These are phyloP conservation scores for Eulemur mongoz DNA, from an alignment of 2,797 vertebrate species.

Conservation along the genomic window DNA sequence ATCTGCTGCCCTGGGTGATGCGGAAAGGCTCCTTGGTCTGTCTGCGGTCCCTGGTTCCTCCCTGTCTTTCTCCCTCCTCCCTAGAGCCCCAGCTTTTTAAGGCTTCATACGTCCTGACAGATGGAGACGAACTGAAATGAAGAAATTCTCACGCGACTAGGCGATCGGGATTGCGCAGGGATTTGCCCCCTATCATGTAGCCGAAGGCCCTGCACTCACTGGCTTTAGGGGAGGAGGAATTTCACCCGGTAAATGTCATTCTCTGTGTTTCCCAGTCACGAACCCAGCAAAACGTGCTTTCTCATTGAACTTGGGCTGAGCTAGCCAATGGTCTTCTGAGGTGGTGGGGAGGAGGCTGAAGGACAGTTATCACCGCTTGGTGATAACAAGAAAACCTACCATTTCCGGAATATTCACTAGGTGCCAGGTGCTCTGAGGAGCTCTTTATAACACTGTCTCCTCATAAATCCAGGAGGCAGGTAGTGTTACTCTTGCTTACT, in stretches of 20 bases:
- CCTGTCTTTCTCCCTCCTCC: not conserved
- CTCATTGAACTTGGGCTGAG: not conserved
- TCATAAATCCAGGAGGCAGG: not conserved
- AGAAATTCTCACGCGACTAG: not conserved
- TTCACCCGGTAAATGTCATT: not conserved
- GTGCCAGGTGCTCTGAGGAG: not conserved
- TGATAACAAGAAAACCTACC: not conserved
- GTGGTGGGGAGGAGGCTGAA: not conserved
- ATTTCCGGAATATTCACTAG: not conserved
- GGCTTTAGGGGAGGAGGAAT: not conserved
- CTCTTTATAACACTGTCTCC: not conserved
- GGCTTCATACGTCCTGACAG: not conserved
- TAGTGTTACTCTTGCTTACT: not conserved
- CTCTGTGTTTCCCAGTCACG: not conserved
- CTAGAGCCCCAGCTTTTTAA: not conserved
- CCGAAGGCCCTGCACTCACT: not conserved
- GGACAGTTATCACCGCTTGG: not conserved
- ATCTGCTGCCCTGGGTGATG: not conserved
- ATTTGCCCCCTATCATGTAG: not conserved
- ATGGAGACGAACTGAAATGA: not conserved
- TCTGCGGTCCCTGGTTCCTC: not conserved
- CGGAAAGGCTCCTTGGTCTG: not conserved
- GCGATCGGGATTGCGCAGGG: not conserved
- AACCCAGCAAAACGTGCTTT: not conserved
- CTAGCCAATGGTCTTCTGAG: not conserved